Evolutionary conservation across 2,797 vertebrate genomes (phyloP).

Genomic region (Ateles fusciceps): DNA sequence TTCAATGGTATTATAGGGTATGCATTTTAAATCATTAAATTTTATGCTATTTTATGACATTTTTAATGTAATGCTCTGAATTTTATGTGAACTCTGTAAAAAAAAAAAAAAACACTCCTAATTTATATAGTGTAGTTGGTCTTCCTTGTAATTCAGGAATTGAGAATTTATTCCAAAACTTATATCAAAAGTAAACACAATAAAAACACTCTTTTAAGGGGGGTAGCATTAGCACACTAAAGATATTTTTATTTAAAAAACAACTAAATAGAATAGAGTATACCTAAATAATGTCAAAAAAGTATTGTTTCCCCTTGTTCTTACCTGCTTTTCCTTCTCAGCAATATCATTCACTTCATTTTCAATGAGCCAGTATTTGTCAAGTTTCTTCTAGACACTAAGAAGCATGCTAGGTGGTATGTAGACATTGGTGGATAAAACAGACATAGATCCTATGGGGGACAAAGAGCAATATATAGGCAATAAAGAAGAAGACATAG

Average conservation of each 20-base stretch:
- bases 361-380: neutral
- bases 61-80: constrained; percentile 74
- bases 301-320: neutral
- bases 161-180: constrained; percentile 53
- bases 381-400: neutral
- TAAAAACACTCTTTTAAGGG: neutral
- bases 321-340: neutral
- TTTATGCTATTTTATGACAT: constrained; percentile 59
- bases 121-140: constrained; percentile 60
- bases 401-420: neutral
- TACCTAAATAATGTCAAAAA: neutral
- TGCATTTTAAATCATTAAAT: constrained; percentile 60
- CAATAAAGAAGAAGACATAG: neutral
- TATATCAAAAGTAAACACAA: neutral
- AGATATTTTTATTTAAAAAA: neutral
- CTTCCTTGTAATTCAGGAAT: constrained; percentile 73
- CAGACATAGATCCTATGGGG: neutral
- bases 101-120: constrained; percentile 34
- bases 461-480: neutral
- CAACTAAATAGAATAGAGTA: neutral
- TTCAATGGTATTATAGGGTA: constrained; percentile 16
- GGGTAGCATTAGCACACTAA: neutral
- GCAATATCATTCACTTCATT: neutral
- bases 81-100: constrained; percentile 63
- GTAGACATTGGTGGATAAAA: neutral